Conservation (phyloP, 2,113 vertebrate genomes). For the Nanger granti region DNA sequence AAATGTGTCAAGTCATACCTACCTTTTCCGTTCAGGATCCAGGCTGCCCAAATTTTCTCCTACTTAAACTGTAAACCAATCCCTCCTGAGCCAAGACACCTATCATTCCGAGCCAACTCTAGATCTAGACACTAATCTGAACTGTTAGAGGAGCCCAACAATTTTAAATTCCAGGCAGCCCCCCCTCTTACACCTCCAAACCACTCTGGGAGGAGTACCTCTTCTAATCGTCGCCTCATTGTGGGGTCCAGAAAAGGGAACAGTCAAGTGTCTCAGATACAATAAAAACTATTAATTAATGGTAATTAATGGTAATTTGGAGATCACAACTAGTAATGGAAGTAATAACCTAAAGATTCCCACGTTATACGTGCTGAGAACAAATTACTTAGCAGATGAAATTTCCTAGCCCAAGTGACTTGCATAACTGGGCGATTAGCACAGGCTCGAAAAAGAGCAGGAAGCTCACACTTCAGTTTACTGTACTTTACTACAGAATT, state of each 20-base stretch:
- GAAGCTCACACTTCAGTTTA: not conserved
- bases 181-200: not conserved
- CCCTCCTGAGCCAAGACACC: not conserved
- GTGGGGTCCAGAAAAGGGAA: not conserved
- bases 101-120: not conserved
- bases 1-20: constrained; percentile 35
- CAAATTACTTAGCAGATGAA: constrained; percentile 10
- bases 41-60: constrained; percentile 18
- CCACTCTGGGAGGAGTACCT: not conserved
- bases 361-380: not conserved
- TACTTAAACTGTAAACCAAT: not conserved
- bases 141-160: not conserved
- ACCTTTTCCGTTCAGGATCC: not conserved
- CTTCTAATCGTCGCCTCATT: not conserved
- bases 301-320: not conserved
- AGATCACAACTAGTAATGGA: not conserved
- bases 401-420: constrained; percentile 38
- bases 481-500: not conserved
- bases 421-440: not conserved
- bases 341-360: not conserved
- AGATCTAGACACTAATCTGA: not conserved
- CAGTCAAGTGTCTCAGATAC: not conserved
- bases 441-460: not conserved
- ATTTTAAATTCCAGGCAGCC: not conserved
- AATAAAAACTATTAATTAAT: not conserved